Base-by-base conservation (phyloP, 2,888 invertebrate species). In the Halictus ligatus region DNA sequence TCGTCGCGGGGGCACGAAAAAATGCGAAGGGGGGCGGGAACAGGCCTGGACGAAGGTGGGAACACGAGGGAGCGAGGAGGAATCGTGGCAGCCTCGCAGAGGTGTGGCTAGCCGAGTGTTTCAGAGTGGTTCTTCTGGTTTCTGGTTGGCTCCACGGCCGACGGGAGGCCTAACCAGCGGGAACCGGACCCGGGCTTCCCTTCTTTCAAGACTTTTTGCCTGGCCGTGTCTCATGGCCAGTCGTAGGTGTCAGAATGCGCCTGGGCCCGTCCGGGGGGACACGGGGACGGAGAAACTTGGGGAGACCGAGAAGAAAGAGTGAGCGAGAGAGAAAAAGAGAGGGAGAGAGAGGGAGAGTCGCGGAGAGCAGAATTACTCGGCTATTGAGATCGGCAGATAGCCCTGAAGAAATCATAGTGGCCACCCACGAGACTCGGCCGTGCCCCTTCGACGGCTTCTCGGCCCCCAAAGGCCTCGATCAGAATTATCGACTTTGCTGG, bases 381-480 rank as follows among this genome's bases (percentile, higher is more conserved):
- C 93, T 94, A 94, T 94, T 92, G 94, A 94, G 94, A 94, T 94
- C 92, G 91, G 91, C 85, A 92, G 94, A 94, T 94, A 94, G 92
- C 91, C 89, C 88, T 87, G 91, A 92, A 94, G 93, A 93, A 94
- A 94, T 94, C 94, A 94, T 94, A 93, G 93, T 90, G 94, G 91
- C 94, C 94, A 94, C 94, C 94, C 94, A 94, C 94, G 94, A 91
- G 88, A 89, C 79, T 81, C 80, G 75, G 74, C 76, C 75, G 82
- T 81, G 84, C 81, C 75, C 73, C 75, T 54, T 75, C 50, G 60
- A 64, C 74, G 82, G 58, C 72, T 50, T 50, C 58, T 73, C 50
- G 21, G 73, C 25, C 50, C 81, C 69, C 64, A n/a, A 43, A 46
- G 73, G 78, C 48, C 73, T 58, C 75, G 54, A 54, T 72, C 29